Evolutionary conservation across 2,113 vertebrate species (phyloP).

Genomic region (Synchiropus splendidus): DNA sequence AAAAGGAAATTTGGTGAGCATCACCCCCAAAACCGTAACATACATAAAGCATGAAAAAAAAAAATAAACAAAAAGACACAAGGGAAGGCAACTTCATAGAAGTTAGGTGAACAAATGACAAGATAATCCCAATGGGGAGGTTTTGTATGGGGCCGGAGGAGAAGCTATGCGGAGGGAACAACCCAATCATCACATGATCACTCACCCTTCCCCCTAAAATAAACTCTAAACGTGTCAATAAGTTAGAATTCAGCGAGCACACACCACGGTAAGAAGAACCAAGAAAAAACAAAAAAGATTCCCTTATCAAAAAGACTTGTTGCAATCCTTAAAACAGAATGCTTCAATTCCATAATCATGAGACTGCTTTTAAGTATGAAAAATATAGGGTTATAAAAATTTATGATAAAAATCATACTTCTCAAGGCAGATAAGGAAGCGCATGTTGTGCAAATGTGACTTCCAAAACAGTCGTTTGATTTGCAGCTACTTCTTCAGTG

Average conservation of each 20-base stretch:
- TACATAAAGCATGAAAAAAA: slow-evolving; percentile 52
- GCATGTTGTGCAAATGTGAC: slow-evolving; percentile 23
- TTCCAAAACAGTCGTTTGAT: slow-evolving; percentile 10
- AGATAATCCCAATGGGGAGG: slow-evolving; percentile 66
- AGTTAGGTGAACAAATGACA: slow-evolving; percentile 69
- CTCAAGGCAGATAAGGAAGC: slow-evolving; percentile 24
- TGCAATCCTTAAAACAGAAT: slow-evolving; percentile 74
- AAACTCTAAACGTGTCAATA: neutral
- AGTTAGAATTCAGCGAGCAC: slow-evolving; percentile 3
- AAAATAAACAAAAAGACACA: slow-evolving; percentile 38
- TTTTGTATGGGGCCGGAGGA: slow-evolving; percentile 49
- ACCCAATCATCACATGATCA: slow-evolving; percentile 1
- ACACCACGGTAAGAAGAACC: slow-evolving; percentile 39
- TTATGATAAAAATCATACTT: slow-evolving; percentile 28
- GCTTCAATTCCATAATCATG: slow-evolving; percentile 53
- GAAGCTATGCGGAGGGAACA: slow-evolving; percentile 50
- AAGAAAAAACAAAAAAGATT: slow-evolving; percentile 34
- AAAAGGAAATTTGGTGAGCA: slow-evolving; percentile 3
- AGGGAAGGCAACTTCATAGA: slow-evolving; percentile 76
- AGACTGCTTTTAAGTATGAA: slow-evolving; percentile 59
- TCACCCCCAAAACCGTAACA: slow-evolving; percentile 45
- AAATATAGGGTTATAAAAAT: slow-evolving; percentile 2
- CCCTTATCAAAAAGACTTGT: slow-evolving; percentile 52
- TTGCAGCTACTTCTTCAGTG: slow-evolving; percentile 8
- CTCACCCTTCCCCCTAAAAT: slow-evolving; percentile 1